Conservation (phyloP, 2,797 vertebrate species). For the Rachycentron canadum region DNA sequence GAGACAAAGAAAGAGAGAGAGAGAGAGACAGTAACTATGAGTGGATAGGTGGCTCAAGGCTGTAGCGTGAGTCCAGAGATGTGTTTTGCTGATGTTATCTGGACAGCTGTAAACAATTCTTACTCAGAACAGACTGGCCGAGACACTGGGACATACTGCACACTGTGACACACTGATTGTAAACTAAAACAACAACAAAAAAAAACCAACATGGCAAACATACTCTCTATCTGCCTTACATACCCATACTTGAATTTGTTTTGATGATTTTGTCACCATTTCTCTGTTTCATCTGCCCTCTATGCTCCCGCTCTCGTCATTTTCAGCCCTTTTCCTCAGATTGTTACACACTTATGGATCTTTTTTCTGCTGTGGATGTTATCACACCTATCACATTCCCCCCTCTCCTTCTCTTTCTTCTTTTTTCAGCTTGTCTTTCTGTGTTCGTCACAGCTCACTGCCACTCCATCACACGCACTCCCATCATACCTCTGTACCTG, state of each 20-base stretch:
- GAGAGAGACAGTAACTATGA: slow-evolving; percentile 21
- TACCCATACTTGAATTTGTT: slow-evolving; percentile 4
- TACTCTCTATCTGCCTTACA: not conserved
- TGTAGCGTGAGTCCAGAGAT: slow-evolving; percentile 78
- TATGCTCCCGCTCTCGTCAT: not conserved
- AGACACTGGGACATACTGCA: slow-evolving; percentile 45
- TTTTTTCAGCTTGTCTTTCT: slow-evolving; percentile 60
- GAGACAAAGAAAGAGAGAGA: not conserved
- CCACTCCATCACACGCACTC: slow-evolving; percentile 71
- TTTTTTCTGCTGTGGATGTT: slow-evolving; percentile 50
- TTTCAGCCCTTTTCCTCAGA: slow-evolving; percentile 1
- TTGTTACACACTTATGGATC: slow-evolving; percentile 43
- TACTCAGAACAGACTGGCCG: slow-evolving; percentile 60
- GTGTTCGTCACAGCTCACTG: slow-evolving; percentile 66
- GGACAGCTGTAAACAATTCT: slow-evolving; percentile 76
- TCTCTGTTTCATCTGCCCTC: slow-evolving; percentile 14
- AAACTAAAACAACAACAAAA: slow-evolving; percentile 41
- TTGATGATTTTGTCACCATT: slow-evolving; percentile 8
- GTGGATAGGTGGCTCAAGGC: slow-evolving; percentile 51
- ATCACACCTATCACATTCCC: slow-evolving; percentile 67
- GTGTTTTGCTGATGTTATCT: slow-evolving; percentile 84
- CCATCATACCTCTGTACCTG: slow-evolving; percentile 34
- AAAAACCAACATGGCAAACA: not conserved
- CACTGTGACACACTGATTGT: slow-evolving; percentile 32
- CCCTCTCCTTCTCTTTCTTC: slow-evolving; percentile 47